A percentile compares a stretch with the other conserved stretches of the same genome.
Evolutionary conservation across 1,140 invertebrate species (phyloP).

Genomic region (Pogonomyrmex barbatus): DNA sequence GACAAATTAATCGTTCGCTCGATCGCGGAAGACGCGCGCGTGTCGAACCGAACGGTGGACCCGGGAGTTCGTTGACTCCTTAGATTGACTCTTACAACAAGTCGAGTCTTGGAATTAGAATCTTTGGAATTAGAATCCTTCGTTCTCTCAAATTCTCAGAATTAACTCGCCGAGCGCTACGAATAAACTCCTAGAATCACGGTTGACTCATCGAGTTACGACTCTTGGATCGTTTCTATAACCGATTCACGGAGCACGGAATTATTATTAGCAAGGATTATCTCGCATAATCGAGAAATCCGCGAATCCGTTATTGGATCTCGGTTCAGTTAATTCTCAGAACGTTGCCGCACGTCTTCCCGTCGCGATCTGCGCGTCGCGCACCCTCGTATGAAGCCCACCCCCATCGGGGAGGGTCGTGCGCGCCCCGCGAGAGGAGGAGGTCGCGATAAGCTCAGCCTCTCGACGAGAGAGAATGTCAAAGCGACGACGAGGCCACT

Average conservation of each 20-base stretch:
- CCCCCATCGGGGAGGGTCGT: constrained; percentile 38
- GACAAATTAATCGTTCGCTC: constrained; percentile 7
- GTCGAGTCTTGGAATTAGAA: constrained; percentile 38
- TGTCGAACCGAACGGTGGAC: constrained; percentile 42
- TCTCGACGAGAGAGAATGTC: constrained; percentile 73
- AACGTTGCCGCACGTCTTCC: constrained; percentile 48
- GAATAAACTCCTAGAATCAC: neutral
- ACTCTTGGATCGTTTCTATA: neutral
- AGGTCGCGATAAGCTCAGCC: constrained; percentile 65
- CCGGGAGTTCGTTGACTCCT: constrained; percentile 37
- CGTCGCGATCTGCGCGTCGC: constrained; percentile 36
- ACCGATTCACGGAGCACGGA: neutral
- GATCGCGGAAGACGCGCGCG: neutral
- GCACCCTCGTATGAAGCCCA: constrained; percentile 54
- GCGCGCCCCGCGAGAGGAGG: constrained; percentile 67
- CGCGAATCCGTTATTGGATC: neutral
- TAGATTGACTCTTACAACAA: constrained; percentile 13
- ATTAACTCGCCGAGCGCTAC: constrained; percentile 45
- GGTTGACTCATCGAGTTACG: neutral
- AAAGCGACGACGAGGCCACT: constrained; percentile 74
- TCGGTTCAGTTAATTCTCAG: constrained; percentile 39
- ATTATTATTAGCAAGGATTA: neutral
- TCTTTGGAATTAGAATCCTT: constrained; percentile 23
- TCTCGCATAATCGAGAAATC: neutral
- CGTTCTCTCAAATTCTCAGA: constrained; percentile 26